phyloP scores from a whole-genome alignment of 2,797 vertebrate genomes.

The Rhabdomys pumilio region DNA sequence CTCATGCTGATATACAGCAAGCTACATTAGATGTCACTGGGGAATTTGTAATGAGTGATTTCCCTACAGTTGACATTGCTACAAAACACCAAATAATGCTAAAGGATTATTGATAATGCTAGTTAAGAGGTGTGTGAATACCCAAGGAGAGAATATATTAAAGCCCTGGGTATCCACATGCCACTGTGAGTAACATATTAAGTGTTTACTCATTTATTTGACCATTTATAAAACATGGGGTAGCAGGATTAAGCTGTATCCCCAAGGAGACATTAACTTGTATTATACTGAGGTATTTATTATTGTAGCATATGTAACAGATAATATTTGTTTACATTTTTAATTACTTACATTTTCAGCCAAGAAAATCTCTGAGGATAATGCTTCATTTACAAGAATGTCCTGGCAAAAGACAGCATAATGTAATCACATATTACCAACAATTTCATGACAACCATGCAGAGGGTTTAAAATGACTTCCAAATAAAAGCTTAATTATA shows the following conservation, averaged over 20 bases:
- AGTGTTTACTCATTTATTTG: constrained; percentile 88
- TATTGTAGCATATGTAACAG: constrained; percentile 91
- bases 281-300: constrained; percentile 90
- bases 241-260: constrained; percentile 88
- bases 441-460: constrained; percentile 89
- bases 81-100: constrained; percentile 63
- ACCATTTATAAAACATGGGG: constrained; percentile 87
- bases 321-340: constrained; percentile 92
- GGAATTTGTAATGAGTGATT: constrained; percentile 11
- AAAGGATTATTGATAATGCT: constrained; percentile 53
- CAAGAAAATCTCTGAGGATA: constrained; percentile 92
- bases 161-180: constrained; percentile 50
- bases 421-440: constrained; percentile 90
- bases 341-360: constrained; percentile 92
- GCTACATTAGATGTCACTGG: constrained; percentile 37
- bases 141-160: constrained; percentile 17
- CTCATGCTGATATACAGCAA: neutral
- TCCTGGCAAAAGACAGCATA: constrained; percentile 90
- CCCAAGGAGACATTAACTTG: constrained; percentile 89
- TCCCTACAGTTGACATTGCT: constrained; percentile 42
- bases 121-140: constrained; percentile 68
- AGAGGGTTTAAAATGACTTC: constrained; percentile 88
- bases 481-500: constrained; percentile 89
- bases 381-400: constrained; percentile 90
- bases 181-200: constrained; percentile 82